phyloP scores from a whole-genome alignment of 1,140 invertebrate genomes.

The Adoxophyes honmai region DNA sequence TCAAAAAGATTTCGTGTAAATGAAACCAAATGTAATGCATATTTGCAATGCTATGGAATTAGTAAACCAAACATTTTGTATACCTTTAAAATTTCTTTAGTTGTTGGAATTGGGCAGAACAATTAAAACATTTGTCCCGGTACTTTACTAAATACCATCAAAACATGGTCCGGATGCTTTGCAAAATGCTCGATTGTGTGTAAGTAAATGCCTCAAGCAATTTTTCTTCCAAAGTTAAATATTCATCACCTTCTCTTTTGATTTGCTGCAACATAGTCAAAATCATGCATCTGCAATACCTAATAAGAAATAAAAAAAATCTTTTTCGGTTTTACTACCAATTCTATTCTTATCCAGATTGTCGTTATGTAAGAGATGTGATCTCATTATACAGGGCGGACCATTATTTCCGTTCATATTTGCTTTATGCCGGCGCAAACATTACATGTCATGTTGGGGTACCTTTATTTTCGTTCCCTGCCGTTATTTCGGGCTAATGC shows the following conservation, averaged over 20 bases:
- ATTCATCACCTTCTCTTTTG: constrained; percentile 8
- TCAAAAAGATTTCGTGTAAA: too few relatives aligned
- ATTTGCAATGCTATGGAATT: too few relatives aligned
- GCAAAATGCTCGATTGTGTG: background rate
- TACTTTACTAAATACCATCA: background rate
- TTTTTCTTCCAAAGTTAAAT: constrained; percentile 3
- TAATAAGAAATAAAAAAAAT: background rate
- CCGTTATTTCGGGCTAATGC: background rate
- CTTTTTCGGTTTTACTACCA: background rate
- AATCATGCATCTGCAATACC: background rate
- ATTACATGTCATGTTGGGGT: background rate
- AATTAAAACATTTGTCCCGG: background rate
- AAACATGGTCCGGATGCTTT: background rate
- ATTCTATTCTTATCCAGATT: background rate
- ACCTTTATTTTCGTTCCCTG: constrained; percentile 9
- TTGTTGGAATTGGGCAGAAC: background rate
- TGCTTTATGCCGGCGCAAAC: constrained; percentile 10
- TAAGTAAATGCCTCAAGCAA: constrained; percentile 1
- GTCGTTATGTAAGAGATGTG: constrained; percentile 8
- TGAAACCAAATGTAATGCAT: too few relatives aligned
- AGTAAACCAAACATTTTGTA: background rate
- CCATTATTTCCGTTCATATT: constrained; percentile 14
- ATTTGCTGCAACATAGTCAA: constrained; percentile 4
- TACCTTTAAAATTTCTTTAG: background rate
- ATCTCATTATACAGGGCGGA: constrained; percentile 11